These are phyloP conservation scores for Calonectris borealis DNA, from an alignment of 2,113 vertebrate genomes.

Conservation along the genomic window DNA sequence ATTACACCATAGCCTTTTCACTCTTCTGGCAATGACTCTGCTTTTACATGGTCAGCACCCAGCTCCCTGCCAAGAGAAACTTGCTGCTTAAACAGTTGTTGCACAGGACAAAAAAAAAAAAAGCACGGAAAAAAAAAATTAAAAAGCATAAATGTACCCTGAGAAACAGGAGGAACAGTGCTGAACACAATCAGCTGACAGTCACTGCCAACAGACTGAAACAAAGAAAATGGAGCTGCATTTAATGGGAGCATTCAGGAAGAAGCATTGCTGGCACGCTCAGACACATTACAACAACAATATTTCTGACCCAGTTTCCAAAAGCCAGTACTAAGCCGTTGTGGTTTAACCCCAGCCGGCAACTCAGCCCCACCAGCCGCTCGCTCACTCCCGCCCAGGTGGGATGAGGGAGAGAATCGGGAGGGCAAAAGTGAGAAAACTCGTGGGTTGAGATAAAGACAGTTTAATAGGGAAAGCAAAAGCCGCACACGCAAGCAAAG, in stretches of 20 bases:
- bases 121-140: fast-evolving
- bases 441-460: no score
- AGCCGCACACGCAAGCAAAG: no score
- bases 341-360: no score
- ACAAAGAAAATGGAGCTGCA: neutral
- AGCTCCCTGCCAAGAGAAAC: neutral
- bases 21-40: neutral
- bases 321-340: neutral
- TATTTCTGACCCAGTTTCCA: neutral
- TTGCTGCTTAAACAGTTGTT: neutral
- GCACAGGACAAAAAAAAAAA: neutral
- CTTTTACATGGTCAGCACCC: neutral
- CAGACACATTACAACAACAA: neutral
- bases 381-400: no score
- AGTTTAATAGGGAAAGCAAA: no score
- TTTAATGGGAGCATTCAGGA: neutral
- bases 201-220: neutral
- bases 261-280: neutral
- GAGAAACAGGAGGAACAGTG: neutral
- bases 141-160: neutral
- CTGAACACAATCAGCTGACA: neutral
- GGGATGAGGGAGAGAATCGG: no score
- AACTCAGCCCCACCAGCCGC: no score
- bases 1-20: neutral
- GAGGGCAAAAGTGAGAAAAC: no score